Base-by-base conservation (phyloP, 2,113 vertebrate genomes). In the Thunnus thynnus region DNA sequence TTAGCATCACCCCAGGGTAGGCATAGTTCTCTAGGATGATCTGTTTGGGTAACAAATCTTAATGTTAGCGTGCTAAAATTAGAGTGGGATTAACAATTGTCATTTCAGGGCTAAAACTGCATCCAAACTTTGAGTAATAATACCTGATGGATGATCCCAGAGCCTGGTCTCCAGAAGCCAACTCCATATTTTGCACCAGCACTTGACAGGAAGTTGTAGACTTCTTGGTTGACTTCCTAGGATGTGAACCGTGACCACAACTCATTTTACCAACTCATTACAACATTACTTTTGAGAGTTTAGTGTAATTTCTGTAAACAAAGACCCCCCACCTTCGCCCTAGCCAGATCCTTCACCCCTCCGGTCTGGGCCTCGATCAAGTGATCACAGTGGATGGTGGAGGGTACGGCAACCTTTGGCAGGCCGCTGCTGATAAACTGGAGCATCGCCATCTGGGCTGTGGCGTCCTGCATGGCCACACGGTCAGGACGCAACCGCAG, bases 381-480 rank as follows among this genome's bases (percentile, higher is more conserved):
- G 86, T 99, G 98, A 86, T 99, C 98, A 71, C 98, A 99, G 93
- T 99, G 98, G 92, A 99, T 99, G 74, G 98, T 99, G 84, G 98
- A 99, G 2, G 98, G 98, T 84, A 99, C 98, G 0, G 98, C 97
- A 87, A 99, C 98, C 80, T 65, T 95, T 0, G 98, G 95, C 80
- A 99, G 94, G 25, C 98, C 97, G 0, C 98, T 99, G 95, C 98
- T 99, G 94, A 99, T 99, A 90, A 99, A 99, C 95, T 99, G 98
- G 3, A 99, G 95, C 98, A 99, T 99, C 12, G 98, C 98, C 98
- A 99, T 99, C 94, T 99, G 98, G 3, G 98, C 98, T 0, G 98
- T 99, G 63, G 98, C 98, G 1, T 99, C 98, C 92, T 99, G 98
- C 98, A 99, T 99, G 83, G 98, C 98, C 90, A 99, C 98, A 0